Base-by-base conservation (phyloP, 2,113 vertebrate species). In the Pitta sordida region DNA sequence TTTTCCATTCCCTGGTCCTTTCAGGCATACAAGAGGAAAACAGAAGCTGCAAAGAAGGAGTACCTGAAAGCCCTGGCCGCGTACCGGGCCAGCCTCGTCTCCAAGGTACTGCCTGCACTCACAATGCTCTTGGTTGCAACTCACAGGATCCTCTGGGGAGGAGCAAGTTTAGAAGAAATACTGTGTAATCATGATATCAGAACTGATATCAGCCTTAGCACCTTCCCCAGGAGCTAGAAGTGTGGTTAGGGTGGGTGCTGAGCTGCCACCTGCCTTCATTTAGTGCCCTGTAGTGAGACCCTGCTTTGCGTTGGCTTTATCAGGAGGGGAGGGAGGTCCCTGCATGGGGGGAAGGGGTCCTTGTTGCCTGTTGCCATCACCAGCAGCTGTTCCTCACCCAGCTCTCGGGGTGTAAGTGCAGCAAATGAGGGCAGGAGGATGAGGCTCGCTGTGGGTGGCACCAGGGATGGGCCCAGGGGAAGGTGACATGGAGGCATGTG, bases 11-110 rank as follows among this genome's bases (percentile, higher is more conserved):
- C 78, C 97, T 95, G 94, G 20, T 69, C 96, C 94, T 98, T 98
- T 58, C 98, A 99, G 99, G 99, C 97, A 34, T 99, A 99, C 97
- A 99, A 99, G 98, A 99, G 99, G 98, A 99, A 99, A 98, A 99
- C 99, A 19, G 99, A 99, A 98, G 99, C 99, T 3, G 99, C 99
- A 6, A 99, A 99, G 98, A 99, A 99, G 97, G 99, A 99, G 91
- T 99, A 99, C 97, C 98, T 99, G 98, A 99, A 99, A 97, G 99
- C 99, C 85, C 98, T 99, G 97, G 99, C 99, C 13, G 99, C 99
- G 15, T 99, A 99, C 98, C 97, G 99, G 98, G 99, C 99, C 97
- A 99, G 99, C 96, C 99, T 99, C 62, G 98, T 99, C 98, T 99
- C 99, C 98, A 99, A 99, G 99, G 99, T 62, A 62, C 59, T 16